Base-by-base conservation (phyloP, 2,888 invertebrate genomes). In the Camptogramma bilineatum region DNA sequence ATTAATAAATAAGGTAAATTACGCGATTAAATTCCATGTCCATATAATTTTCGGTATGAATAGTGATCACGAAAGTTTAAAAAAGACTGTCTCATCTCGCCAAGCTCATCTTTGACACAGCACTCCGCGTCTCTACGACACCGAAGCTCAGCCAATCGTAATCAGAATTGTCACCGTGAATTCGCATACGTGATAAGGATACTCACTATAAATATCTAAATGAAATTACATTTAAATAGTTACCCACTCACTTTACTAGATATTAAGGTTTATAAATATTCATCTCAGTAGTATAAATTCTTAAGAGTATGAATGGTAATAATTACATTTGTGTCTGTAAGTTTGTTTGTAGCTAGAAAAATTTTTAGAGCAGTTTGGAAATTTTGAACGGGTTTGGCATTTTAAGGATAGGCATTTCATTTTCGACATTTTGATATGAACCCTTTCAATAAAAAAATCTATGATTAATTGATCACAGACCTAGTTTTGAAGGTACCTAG, bases 81-180 rank as follows among this genome's bases (percentile, higher is more conserved):
- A 7, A 39, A 39, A 28, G 4, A 8, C 5, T 63, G 75, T 67
- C 74, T 8, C 18, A 2, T 84, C 84, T 84, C 52, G 8, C 4
- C 13, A 53, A 44, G 10, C 16, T 52, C 73, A 74, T 84, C 84
- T 79, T 52, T 60, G 71, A 55, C 46, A 58, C 48, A 67, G 67
- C 68, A 69, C 67, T 48, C 52, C 66, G 17, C 53, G 64, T 72
- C 79, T 82, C 82, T 82, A 82, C 83, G 84, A 77, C 73, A 74
- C 73, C 75, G 77, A 84, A 81, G 82, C 79, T 82, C 79, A 84
- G 80, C 80, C 80, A 84, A 87, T 83, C 81, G 82, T 80, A 90
- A 90, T 90, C 90, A 83, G 83, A 86, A 85, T 86, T 89, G 90
- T 90, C 89, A 79, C 85, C 85, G 90, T 91, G 86, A 90, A 91